These are phyloP conservation scores for Masticophis lateralis DNA, from an alignment of 2,797 vertebrate genomes.

Conservation along the genomic window DNA sequence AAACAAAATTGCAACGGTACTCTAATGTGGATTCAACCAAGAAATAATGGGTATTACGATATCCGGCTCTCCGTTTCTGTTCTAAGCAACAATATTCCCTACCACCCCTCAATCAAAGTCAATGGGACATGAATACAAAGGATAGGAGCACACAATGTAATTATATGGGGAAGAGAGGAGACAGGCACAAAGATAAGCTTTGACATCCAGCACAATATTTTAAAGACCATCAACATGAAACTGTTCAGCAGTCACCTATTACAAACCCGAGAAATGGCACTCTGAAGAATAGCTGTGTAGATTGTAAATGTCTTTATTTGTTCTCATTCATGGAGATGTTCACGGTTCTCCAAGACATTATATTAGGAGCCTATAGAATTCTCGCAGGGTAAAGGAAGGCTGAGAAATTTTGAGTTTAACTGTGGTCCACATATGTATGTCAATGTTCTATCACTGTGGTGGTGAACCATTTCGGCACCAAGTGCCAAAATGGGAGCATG, in stretches of 20 bases:
- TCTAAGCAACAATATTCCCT: conserved; percentile 16
- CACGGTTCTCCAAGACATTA: background rate
- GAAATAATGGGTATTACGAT: background rate
- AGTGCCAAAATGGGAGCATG: no score
- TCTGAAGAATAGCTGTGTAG: conserved; percentile 23
- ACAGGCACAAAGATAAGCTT: conserved; percentile 53
- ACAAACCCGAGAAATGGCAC: conserved; percentile 24
- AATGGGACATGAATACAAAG: background rate
- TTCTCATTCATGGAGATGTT: rapidly evolving
- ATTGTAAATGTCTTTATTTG: conserved; percentile 51
- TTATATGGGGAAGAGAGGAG: conserved; percentile 51
- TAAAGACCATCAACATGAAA: conserved; percentile 57
- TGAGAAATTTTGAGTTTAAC: background rate
- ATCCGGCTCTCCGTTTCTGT: background rate
- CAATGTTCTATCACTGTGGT: background rate
- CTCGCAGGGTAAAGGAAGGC: background rate
- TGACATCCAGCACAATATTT: conserved; percentile 64
- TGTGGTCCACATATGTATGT: background rate
- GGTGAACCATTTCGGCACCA: no score
- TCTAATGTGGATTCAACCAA: background rate
- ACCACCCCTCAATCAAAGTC: conserved; percentile 10
- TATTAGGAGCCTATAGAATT: background rate
- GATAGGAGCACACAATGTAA: conserved; percentile 10
- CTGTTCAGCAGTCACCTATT: conserved; percentile 58
- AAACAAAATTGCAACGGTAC: background rate